phyloP scores from a whole-genome alignment of 2,888 invertebrate species.

The Cataglyphis livida region DNA sequence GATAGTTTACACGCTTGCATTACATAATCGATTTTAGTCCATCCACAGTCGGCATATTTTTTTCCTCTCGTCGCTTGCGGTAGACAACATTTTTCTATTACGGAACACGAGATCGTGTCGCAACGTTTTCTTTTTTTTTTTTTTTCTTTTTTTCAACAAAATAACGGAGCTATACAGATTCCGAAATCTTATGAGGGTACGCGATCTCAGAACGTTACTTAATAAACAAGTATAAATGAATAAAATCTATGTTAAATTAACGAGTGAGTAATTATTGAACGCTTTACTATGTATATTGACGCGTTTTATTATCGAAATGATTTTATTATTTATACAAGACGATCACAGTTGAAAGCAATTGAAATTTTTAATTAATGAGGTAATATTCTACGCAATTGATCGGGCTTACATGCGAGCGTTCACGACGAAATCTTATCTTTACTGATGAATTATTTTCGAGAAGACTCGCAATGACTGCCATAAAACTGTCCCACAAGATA shows the following conservation, averaged over 20 bases:
- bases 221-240: not conserved
- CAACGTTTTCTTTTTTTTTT: not conserved
- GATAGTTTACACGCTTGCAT: conserved; percentile 26
- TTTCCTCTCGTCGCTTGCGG: not conserved
- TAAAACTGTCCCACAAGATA: conserved; percentile 48
- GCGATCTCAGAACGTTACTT: conserved; percentile 18
- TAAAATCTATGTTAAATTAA: conserved; percentile 21
- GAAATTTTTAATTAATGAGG: conserved; percentile 37
- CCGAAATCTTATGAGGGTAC: not conserved
- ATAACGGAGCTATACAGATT: not conserved
- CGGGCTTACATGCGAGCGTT: not conserved
- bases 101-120: not conserved
- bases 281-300: not conserved
- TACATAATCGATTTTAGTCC: conserved; percentile 45
- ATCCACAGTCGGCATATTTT: not conserved
- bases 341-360: not conserved
- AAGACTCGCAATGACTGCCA: not conserved
- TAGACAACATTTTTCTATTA: not conserved
- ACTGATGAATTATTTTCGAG: conserved; percentile 26
- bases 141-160: not conserved
- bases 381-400: conserved; percentile 26
- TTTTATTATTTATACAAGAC: not conserved
- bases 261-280: not conserved
- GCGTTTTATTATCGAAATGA: conserved; percentile 5
- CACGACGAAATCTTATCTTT: conserved; percentile 51